Evolutionary conservation across 2,113 vertebrate species (phyloP), one percentile per base, ranked within the genome.

Genomic region (Saguinus midas): DNA sequence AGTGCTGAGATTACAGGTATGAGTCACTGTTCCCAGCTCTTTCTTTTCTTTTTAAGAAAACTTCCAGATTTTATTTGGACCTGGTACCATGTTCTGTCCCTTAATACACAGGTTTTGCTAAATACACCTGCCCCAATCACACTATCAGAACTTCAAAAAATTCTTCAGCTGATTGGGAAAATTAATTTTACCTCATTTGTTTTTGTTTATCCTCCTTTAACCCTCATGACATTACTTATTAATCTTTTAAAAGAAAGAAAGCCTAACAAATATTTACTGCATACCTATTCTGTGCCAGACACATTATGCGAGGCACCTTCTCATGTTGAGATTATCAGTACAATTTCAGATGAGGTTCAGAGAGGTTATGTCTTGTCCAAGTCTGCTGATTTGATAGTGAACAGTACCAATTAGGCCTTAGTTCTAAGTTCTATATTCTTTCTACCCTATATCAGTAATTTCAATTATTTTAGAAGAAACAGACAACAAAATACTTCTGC

Each of bases 381-480:
- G 1, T 70, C 64, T 70, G 32, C 23, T 57, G 5, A 32, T 29
- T 16, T 40, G 35, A 64, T 18, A 55, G 16, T 37, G 29, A 70
- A 61, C 75, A 18, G 17, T 17, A 73, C 4, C 13, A 92, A 50
- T 14, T 17, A 91, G 35, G 29, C 4, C 17, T 85, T 58, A 6
- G 27, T 29, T 64, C 32, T 83, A 61, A 94, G 12, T 76, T 78
- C 35, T 32, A 40, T 40, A 18, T 73, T 92, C 18, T 92, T 95
- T 93, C 48, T 81, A 76, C 32, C 40, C 52, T 8, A 23, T 5
- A 43, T 50, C 45, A 82, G 27, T 21, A 50, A 40, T 78, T 81
- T 48, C 57, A 73, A 29, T 92, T 90, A 52, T 81, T 97, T 75
- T 90, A 50, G 81, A 91, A 87, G 45, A 95, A 93, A 80, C 2